These are phyloP conservation scores for Anas platyrhynchos DNA, from an alignment of 2,113 vertebrate genomes.

Conservation along the genomic window DNA sequence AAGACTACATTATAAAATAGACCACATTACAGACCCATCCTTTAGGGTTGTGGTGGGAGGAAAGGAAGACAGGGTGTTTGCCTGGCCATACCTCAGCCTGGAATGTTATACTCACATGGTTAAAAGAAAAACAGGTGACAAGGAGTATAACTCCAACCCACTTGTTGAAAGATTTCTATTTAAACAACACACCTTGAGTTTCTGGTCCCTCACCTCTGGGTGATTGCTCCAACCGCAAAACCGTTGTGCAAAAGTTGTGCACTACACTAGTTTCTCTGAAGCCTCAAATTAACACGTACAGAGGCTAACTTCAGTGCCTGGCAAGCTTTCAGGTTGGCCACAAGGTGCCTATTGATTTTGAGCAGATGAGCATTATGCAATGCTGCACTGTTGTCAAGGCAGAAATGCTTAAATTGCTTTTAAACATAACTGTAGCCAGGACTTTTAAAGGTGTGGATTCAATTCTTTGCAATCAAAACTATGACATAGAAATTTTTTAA, in stretches of 20 bases:
- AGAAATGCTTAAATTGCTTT: background rate
- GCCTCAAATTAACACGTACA: background rate
- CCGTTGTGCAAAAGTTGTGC: background rate
- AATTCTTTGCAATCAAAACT: background rate
- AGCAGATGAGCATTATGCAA: background rate
- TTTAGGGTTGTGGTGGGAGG: background rate
- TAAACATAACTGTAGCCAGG: background rate
- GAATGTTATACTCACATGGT: background rate
- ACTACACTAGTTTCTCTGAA: background rate
- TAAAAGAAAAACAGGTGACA: background rate
- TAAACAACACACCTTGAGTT: background rate
- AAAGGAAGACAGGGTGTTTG: background rate
- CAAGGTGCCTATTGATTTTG: slow-evolving; percentile 19
- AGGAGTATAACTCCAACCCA: background rate
- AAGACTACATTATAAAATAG: too few relatives aligned
- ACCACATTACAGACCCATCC: background rate
- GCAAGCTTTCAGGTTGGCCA: background rate
- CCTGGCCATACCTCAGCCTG: background rate
- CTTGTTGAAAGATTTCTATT: background rate
- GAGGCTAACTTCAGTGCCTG: background rate
- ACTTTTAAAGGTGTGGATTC: background rate
- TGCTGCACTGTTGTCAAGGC: background rate
- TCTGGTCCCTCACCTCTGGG: background rate
- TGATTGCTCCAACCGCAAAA: background rate
- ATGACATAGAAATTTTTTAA: background rate